Conservation (phyloP, 2,888 invertebrate species). For the Cerceris ruficornis region DNA sequence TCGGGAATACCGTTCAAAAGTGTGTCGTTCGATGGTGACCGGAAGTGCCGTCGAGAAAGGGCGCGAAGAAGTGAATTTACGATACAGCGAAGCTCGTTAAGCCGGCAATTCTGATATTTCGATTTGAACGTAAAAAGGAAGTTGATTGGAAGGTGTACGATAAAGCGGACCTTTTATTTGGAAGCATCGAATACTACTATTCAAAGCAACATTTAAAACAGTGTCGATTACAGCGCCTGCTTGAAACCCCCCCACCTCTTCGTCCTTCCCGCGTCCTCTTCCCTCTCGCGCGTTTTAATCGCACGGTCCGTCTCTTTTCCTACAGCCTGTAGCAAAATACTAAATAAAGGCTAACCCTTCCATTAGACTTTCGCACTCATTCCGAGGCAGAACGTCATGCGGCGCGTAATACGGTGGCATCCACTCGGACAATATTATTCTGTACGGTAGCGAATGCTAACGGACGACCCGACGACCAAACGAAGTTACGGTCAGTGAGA, state of each 20-base stretch:
- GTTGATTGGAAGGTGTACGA: no score
- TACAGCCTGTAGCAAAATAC: not conserved
- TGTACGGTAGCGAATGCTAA: conserved; percentile 38
- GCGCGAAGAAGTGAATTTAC: not conserved
- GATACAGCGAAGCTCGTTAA: not conserved
- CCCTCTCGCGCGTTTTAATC: not conserved
- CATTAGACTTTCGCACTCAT: conserved; percentile 9
- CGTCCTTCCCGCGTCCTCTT: not conserved
- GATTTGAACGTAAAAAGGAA: no score
- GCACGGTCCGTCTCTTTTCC: conserved; percentile 2
- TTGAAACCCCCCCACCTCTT: conserved; percentile 22
- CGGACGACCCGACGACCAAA: conserved; percentile 1
- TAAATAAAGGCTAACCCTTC: conserved; percentile 7
- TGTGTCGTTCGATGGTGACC: not conserved
- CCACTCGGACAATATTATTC: not conserved
- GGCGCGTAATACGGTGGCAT: conserved; percentile 2
- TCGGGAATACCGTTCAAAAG: not conserved
- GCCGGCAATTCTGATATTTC: not conserved
- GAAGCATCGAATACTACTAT: conserved; percentile 7
- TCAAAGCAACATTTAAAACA: not conserved
- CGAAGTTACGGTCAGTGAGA: conserved; percentile 1
- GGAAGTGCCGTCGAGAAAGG: not conserved
- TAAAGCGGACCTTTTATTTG: not conserved
- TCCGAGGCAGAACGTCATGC: conserved; percentile 17
- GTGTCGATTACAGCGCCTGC: conserved; percentile 27